Conservation (phyloP, 2,888 invertebrate species). For the Polia nebulosa region DNA sequence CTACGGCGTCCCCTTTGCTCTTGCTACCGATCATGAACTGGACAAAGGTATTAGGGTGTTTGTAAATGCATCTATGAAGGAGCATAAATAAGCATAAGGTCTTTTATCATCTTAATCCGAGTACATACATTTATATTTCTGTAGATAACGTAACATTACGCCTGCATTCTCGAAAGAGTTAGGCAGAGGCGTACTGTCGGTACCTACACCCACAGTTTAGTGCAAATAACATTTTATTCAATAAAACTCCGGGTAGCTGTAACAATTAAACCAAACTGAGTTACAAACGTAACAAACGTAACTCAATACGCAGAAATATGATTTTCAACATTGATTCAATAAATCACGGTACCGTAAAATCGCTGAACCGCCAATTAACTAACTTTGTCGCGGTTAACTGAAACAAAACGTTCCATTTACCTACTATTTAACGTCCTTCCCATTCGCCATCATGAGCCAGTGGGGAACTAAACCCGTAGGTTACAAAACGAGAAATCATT, state of each 20-base stretch:
- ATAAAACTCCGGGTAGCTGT: background rate
- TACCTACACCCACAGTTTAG: background rate
- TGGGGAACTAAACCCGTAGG: constrained; percentile 26
- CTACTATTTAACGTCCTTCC: constrained; percentile 12
- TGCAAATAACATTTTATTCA: background rate
- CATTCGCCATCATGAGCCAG: constrained; percentile 16
- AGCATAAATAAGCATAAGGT: background rate
- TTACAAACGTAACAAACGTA: background rate
- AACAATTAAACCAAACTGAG: constrained; percentile 17
- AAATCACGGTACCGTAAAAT: constrained; percentile 25
- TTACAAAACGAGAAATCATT: constrained; percentile 49
- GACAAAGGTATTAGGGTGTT: background rate
- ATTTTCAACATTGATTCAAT: constrained; percentile 39
- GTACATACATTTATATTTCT: too few relatives aligned
- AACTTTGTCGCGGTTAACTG: constrained; percentile 38
- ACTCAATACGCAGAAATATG: constrained; percentile 26
- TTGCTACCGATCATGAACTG: too few relatives aligned
- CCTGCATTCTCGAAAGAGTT: background rate
- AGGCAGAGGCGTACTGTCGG: too few relatives aligned
- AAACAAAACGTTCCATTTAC: constrained; percentile 24
- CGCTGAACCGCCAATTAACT: constrained; percentile 51
- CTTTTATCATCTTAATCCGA: background rate
- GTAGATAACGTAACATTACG: too few relatives aligned
- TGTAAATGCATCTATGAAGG: background rate
- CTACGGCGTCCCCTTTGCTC: too few relatives aligned